phyloP scores from a whole-genome alignment of 2,797 vertebrate species.

The Heteromormyrus szaboi region DNA sequence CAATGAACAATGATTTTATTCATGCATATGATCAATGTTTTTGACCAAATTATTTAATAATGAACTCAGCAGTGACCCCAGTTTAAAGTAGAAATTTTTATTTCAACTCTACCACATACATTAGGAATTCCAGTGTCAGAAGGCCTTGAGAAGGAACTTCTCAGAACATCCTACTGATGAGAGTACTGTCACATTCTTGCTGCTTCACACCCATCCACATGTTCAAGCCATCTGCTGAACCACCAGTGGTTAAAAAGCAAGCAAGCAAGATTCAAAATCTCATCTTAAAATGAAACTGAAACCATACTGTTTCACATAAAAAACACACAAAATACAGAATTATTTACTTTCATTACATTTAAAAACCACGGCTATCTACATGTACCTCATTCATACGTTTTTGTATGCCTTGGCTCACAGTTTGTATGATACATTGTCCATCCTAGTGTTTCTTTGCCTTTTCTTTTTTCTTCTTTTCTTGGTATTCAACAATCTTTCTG shows the following conservation, averaged over 20 bases:
- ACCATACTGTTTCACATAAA: neutral
- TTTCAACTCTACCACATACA: neutral
- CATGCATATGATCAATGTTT: neutral
- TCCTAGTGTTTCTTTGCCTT: conserved; percentile 30
- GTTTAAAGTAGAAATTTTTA: neutral
- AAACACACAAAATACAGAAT: neutral
- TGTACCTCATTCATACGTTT: neutral
- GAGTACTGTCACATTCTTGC: neutral
- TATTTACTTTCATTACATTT: conserved; percentile 18
- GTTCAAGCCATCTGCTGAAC: neutral
- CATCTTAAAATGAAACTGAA: neutral
- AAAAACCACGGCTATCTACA: conserved; percentile 7
- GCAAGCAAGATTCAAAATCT: neutral
- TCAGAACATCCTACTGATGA: neutral
- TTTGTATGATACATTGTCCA: conserved; percentile 18
- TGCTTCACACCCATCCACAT: neutral
- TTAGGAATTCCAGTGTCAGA: neutral
- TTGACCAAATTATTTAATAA: neutral
- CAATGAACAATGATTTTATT: neutral
- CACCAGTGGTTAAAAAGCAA: neutral
- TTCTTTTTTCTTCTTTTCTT: conserved; percentile 39
- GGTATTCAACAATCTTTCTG: conserved; percentile 38
- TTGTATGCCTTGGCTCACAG: neutral
- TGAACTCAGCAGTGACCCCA: neutral
- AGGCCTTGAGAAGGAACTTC: neutral